Evolutionary conservation across 2,797 vertebrate genomes (phyloP).

Genomic region (Gastrophryne carolinensis): DNA sequence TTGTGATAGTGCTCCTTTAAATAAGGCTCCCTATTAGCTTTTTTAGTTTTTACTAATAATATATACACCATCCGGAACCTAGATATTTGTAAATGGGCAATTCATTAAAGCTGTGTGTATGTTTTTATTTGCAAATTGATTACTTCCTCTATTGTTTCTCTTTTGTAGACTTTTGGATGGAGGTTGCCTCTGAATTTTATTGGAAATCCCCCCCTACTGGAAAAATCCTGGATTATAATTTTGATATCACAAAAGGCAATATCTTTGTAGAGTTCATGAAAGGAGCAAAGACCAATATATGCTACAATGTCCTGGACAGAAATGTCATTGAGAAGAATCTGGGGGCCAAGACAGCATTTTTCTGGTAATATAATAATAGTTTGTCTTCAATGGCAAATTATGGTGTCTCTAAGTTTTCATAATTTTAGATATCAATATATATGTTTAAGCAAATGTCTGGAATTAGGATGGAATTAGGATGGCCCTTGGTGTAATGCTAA

Average conservation of each 20-base stretch:
- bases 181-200: slow-evolving; percentile 72
- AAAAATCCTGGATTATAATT: slow-evolving; percentile 75
- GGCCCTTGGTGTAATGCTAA: too few relatives aligned
- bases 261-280: slow-evolving; percentile 79
- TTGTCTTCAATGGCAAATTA: too few relatives aligned
- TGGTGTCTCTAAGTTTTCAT: too few relatives aligned
- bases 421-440: too few relatives aligned
- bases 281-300: slow-evolving; percentile 81
- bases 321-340: slow-evolving; percentile 71
- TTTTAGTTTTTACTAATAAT: not conserved
- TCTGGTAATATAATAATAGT: slow-evolving; percentile 75
- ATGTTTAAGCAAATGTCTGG: too few relatives aligned
- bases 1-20: not conserved
- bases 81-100: too few relatives aligned
- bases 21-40: too few relatives aligned
- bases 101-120: too few relatives aligned
- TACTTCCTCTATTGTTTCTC: not conserved
- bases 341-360: slow-evolving; percentile 75
- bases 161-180: slow-evolving; percentile 77
- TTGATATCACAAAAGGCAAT: slow-evolving; percentile 75
- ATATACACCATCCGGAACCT: too few relatives aligned
- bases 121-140: not conserved
- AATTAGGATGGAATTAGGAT: too few relatives aligned
- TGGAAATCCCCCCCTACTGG: slow-evolving; percentile 75
- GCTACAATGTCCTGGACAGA: slow-evolving; percentile 79